These are phyloP conservation scores for Pangasianodon gigas DNA, from an alignment of 2,113 vertebrate genomes.

Conservation along the genomic window DNA sequence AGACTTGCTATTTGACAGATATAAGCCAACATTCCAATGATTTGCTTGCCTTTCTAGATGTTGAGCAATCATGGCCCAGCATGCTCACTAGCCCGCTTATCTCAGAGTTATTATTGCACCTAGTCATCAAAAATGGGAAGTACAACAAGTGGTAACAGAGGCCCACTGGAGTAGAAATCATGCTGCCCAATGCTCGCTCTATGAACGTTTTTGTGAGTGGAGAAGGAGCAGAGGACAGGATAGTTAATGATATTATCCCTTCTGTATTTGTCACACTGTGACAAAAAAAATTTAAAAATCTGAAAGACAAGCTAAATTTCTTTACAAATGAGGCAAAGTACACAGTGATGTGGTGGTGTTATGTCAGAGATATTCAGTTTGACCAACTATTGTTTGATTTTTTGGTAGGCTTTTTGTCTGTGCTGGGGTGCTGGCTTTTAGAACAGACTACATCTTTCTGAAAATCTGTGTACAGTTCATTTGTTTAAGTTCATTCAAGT, in stretches of 20 bases:
- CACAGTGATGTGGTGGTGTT: background rate
- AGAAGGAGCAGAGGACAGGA: background rate
- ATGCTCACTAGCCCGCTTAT: background rate
- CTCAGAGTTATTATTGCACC: background rate
- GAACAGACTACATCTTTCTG: background rate
- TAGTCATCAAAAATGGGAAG: background rate
- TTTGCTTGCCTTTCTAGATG: background rate
- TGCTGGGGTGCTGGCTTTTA: background rate
- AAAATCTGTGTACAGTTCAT: background rate
- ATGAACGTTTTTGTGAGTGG: background rate
- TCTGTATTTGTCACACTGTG: background rate
- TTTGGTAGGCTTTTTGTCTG: too few relatives aligned
- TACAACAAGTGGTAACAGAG: background rate
- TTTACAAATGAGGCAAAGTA: background rate
- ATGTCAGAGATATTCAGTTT: background rate
- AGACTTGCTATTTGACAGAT: background rate
- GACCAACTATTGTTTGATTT: background rate
- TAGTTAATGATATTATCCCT: background rate
- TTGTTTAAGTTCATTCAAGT: background rate
- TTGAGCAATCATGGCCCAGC: background rate
- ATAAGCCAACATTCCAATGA: background rate
- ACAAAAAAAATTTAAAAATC: background rate
- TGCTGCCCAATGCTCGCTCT: background rate
- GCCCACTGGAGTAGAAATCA: background rate
- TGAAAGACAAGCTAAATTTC: too few relatives aligned